A percentile compares a stretch with the other conserved stretches of the same genome.
Evolutionary conservation across 2,797 vertebrate genomes (phyloP).

Genomic region (Orientallactaga sibirica): DNA sequence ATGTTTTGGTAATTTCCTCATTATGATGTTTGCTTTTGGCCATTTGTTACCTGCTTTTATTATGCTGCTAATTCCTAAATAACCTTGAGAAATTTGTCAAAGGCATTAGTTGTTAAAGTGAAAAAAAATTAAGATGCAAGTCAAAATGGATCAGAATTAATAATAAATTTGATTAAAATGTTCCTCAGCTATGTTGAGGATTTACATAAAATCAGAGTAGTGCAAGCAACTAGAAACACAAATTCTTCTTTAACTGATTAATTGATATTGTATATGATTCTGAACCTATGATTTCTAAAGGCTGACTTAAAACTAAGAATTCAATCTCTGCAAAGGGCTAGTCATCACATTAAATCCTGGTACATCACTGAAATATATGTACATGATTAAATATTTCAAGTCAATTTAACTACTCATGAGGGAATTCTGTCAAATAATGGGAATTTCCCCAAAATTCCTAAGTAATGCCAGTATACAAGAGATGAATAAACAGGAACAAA

Average conservation of each 20-base stretch:
- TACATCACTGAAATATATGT: conserved; percentile 39
- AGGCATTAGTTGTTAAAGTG: not conserved
- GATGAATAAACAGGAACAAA: not conserved
- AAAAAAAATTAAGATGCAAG: not conserved
- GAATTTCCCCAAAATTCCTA: not conserved
- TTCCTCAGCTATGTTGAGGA: not conserved
- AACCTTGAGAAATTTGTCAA: not conserved
- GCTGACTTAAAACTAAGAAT: conserved; percentile 11
- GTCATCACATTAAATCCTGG: conserved; percentile 3
- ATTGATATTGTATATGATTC: conserved; percentile 31
- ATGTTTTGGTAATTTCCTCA: not conserved
- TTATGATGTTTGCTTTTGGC: not conserved
- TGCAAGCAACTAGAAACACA: not conserved
- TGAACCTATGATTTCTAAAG: not conserved
- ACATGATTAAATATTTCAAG: conserved; percentile 45
- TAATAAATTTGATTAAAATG: not conserved
- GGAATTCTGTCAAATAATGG: not conserved
- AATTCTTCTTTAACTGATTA: not conserved
- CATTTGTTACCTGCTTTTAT: not conserved
- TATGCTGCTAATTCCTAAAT: not conserved
- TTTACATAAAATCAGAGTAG: not conserved
- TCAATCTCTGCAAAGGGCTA: conserved; percentile 25
- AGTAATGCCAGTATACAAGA: not conserved
- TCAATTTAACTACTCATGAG: conserved; percentile 39
- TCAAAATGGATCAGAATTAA: not conserved